Base-by-base conservation (phyloP, 2,113 vertebrate species). In the Indicator maculatus region DNA sequence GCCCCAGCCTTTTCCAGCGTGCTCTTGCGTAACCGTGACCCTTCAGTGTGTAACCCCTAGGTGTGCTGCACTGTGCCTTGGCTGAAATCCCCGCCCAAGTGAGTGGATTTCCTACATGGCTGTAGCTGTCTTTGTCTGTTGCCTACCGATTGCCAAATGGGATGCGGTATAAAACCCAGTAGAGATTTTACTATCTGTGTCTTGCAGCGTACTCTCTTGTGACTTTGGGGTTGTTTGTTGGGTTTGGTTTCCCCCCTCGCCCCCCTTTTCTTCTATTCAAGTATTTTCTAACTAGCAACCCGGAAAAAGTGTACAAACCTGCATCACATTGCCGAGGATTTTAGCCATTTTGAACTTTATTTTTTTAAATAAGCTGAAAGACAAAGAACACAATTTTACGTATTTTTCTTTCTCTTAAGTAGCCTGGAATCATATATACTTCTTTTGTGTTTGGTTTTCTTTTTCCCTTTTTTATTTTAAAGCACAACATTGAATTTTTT, bases 321-420 rank as follows among this genome's bases (percentile, higher is more conserved):
- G 88, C 89, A 86, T 86, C 87, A 88, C 89, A 55, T 90, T 55
- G 36, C 70, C 2, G 66, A 94, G 95, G 91, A 96, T 67, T 85
- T 95, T 96, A 96, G 93, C 94, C 97, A 96, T 96, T 97, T 80
- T 94, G 63, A 97, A 95, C 93, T 96, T 96, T 91, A 93, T 96
- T 97, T 97, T 97, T 96, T 97, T 97, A 97, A 97, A 97, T 97
- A 97, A 97, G 96, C 95, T 97, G 96, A 98, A 97, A 97, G 97
- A 98, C 97, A 97, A 97, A 97, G 96, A 98, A 97, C 97, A 97
- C 97, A 97, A 30, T 89, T 96, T 96, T 93, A 95, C 56, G 69
- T 59, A 27, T 93, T 97, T 97, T 98, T 96, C 88, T 97, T 98
- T 97, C 96, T 97, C 86, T 97, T 97, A 83, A 12, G 73, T 97